These are phyloP conservation scores for Nycticorax nycticorax DNA, from an alignment of 2,113 vertebrate species.

Conservation along the genomic window DNA sequence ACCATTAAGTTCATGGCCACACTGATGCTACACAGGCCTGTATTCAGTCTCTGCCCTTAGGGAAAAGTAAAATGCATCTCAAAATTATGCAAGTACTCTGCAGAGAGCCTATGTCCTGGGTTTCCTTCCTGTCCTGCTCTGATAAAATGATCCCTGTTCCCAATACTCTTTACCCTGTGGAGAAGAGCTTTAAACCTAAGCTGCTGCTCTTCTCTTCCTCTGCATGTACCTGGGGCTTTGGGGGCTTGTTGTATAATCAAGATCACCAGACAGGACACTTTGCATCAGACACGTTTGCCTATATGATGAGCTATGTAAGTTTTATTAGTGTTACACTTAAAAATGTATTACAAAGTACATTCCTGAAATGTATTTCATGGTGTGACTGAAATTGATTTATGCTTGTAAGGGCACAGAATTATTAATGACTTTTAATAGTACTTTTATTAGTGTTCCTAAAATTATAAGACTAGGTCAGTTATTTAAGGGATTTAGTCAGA, in stretches of 20 bases:
- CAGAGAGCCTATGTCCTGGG: not conserved
- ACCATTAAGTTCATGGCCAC: not conserved
- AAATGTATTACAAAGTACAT: not conserved
- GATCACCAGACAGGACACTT: not conserved
- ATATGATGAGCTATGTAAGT: not conserved
- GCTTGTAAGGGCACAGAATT: not conserved
- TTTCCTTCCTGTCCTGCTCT: not conserved
- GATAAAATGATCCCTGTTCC: not conserved
- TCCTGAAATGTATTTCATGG: not conserved
- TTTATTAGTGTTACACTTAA: not conserved
- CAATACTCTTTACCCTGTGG: not conserved
- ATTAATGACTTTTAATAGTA: not conserved
- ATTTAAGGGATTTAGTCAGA: not conserved
- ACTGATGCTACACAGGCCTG: not conserved
- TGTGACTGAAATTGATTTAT: not conserved
- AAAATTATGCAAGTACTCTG: not conserved
- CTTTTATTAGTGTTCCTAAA: not conserved
- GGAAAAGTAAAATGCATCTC: not conserved
- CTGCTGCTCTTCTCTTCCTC: not conserved
- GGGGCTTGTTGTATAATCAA: not conserved
- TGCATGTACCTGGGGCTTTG: not conserved
- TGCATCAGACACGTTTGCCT: not conserved
- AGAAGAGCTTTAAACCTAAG: not conserved
- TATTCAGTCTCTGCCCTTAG: not conserved
- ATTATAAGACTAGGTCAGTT: not conserved